Conservation (phyloP, 2,797 vertebrate species). For the Neosalanx taihuensis region DNA sequence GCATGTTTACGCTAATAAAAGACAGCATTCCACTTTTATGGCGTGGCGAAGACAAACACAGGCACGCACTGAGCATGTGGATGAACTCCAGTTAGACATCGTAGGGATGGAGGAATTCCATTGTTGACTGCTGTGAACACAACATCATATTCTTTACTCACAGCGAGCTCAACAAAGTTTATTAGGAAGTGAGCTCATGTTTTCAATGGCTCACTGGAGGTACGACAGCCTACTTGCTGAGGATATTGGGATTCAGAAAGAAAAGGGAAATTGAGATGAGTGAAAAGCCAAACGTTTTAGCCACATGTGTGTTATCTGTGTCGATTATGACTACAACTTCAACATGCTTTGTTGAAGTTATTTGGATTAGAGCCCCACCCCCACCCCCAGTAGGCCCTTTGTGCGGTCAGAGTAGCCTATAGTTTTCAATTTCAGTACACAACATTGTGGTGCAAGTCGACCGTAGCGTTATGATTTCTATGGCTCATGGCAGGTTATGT, state of each 20-base stretch:
- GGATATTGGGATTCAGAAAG: slow-evolving; percentile 17
- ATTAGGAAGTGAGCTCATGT: slow-evolving; percentile 1
- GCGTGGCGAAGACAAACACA: slow-evolving; percentile 44
- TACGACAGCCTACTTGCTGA: slow-evolving; percentile 7
- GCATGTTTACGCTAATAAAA: slow-evolving; percentile 47
- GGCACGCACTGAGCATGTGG: slow-evolving; percentile 22
- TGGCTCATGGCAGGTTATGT: slow-evolving; percentile 12
- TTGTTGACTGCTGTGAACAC: slow-evolving; percentile 10
- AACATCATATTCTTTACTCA: slow-evolving; percentile 6
- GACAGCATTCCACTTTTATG: slow-evolving; percentile 51
- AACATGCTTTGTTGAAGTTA: neutral
- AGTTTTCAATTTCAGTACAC: neutral
- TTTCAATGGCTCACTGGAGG: neutral
- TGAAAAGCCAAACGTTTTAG: neutral
- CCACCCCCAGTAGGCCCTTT: too few species aligned
- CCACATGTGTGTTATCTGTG: neutral
- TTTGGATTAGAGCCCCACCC: neutral
- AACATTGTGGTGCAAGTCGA: slow-evolving; percentile 7
- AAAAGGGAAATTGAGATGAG: neutral
- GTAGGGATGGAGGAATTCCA: slow-evolving; percentile 13
- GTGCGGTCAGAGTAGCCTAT: neutral
- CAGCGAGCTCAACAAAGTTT: neutral
- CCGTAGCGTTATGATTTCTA: slow-evolving; percentile 12
- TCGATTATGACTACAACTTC: neutral
- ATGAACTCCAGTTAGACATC: slow-evolving; percentile 5